Evolutionary conservation across 2,797 vertebrate species (phyloP).

Genomic region (Epinephelus coioides): DNA sequence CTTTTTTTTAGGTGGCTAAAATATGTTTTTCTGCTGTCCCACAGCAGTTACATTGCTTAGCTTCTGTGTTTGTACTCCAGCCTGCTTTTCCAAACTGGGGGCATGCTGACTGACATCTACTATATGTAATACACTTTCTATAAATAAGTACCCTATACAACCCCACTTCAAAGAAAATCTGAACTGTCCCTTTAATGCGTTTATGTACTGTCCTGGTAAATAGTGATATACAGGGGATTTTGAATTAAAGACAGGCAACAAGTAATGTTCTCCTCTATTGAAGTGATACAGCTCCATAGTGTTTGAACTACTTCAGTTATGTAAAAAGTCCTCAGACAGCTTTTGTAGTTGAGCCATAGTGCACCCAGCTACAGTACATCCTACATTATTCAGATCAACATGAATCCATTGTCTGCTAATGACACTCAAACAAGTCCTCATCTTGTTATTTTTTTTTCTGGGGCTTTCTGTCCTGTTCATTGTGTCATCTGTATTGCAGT

Average conservation of each 20-base stretch:
- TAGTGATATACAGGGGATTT: not conserved
- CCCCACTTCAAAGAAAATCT: too few species aligned
- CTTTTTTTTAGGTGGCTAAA: too few species aligned
- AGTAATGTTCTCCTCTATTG: not conserved
- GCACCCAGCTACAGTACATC: too few species aligned
- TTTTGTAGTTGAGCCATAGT: not conserved
- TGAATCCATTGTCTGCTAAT: not conserved
- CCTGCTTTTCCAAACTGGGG: too few species aligned
- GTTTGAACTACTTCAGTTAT: not conserved
- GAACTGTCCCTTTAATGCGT: not conserved
- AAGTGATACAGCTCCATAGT: not conserved
- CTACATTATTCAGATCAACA: not conserved
- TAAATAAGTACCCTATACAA: too few species aligned
- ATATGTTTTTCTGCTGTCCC: too few species aligned
- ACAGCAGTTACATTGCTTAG: too few species aligned
- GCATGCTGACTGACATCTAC: too few species aligned
- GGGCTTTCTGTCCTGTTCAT: not conserved
- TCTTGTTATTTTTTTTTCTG: not conserved
- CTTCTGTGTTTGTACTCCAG: too few species aligned
- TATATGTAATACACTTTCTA: too few species aligned
- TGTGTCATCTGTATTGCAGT: not conserved
- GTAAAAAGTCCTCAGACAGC: not conserved
- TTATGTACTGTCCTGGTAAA: not conserved
- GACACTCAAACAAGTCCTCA: not conserved
- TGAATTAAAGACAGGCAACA: not conserved